Percentiles rank a stretch among this genome's conserved stretches.
phyloP scores from a whole-genome alignment of 2,797 vertebrate species.

The Sus cebifrons region DNA sequence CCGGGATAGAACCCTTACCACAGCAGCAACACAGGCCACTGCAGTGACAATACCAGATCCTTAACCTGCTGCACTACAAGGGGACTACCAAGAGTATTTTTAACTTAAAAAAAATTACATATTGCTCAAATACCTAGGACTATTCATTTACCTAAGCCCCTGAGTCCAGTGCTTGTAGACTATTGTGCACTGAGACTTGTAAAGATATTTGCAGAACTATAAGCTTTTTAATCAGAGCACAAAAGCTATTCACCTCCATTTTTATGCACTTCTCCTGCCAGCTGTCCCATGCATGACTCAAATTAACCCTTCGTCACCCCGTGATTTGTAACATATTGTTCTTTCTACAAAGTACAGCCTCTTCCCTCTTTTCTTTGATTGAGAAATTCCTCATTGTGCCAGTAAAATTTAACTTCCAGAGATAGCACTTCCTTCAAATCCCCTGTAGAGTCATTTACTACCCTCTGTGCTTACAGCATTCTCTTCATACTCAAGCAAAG shows the following conservation, averaged over 20 bases:
- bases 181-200: not conserved
- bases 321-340: not conserved
- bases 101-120: not conserved
- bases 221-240: not conserved
- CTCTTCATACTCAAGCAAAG: not conserved
- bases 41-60: too few species aligned
- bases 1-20: too few species aligned
- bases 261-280: not conserved
- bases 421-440: not conserved
- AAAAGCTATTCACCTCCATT: not conserved
- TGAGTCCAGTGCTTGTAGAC: not conserved
- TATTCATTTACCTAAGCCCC: not conserved
- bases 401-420: not conserved
- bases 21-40: too few species aligned
- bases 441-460: not conserved
- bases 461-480: not conserved
- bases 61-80: too few species aligned
- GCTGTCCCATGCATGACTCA: not conserved
- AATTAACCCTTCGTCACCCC: not conserved
- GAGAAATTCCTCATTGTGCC: not conserved
- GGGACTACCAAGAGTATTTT: not conserved
- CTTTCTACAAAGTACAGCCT: not conserved
- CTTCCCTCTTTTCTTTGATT: not conserved
- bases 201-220: not conserved
- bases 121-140: not conserved